Conservation (phyloP, 1,140 invertebrate species). For the Colletes latitarsis region DNA sequence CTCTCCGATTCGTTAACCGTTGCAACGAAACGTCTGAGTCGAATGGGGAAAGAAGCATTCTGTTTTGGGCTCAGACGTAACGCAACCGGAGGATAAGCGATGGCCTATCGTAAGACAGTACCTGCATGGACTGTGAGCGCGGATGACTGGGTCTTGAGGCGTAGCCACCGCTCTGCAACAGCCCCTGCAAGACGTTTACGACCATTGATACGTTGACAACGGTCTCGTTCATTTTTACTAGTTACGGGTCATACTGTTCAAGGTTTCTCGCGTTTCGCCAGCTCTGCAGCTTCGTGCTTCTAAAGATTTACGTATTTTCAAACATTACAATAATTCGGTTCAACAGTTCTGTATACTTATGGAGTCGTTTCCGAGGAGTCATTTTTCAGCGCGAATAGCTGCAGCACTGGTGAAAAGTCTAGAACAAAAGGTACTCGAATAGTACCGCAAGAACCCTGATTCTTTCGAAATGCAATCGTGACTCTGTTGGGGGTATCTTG, state of each 20-base stretch:
- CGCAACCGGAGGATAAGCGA: neutral
- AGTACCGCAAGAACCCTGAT: too few relatives aligned
- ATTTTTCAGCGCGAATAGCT: too few relatives aligned
- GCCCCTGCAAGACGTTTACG: constrained; percentile 77
- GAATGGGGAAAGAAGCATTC: neutral
- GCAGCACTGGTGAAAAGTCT: too few relatives aligned
- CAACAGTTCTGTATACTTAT: too few relatives aligned
- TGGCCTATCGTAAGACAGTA: constrained; percentile 62
- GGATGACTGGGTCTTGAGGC: constrained; percentile 78
- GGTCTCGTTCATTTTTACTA: neutral
- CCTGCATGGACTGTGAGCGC: constrained; percentile 80
- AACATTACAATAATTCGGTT: too few relatives aligned
- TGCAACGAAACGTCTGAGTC: neutral
- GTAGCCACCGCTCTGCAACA: constrained; percentile 79
- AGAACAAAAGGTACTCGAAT: too few relatives aligned
- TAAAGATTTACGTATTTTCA: too few relatives aligned
- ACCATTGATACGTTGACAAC: constrained; percentile 48
- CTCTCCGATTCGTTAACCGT: neutral
- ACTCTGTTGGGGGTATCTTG: neutral
- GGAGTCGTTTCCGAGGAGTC: too few relatives aligned
- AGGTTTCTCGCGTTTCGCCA: neutral
- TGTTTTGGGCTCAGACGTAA: too few relatives aligned
- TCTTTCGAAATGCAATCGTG: too few relatives aligned
- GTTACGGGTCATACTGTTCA: neutral
- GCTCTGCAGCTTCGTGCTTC: too few relatives aligned